Base-by-base conservation (phyloP, 2,888 invertebrate genomes). In the Seladonia tumulorum region DNA sequence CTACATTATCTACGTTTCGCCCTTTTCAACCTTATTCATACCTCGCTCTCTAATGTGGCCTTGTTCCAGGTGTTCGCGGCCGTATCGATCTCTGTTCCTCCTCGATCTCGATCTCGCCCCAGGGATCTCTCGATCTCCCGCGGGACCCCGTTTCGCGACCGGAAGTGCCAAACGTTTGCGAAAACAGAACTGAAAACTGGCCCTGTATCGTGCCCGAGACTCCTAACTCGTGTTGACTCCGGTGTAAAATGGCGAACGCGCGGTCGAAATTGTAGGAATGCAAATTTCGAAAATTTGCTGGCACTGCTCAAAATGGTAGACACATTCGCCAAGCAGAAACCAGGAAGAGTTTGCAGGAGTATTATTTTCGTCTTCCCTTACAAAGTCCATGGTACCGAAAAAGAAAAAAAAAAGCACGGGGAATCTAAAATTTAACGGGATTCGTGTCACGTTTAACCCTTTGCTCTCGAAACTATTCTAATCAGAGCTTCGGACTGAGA, bases 61-160 rank as follows among this genome's bases (percentile, higher is more conserved):
- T 88, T 88, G 76, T 79, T 88, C 86, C 86, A 88, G 88, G 82
- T 88, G 83, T 83, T 82, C 87, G 75, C 73, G 60, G 68, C 71
- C 84, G 78, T 29, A 29, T 63, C 63, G 63, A 63, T 63, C 63
- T 29, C 5, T 77, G 72, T 85, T 72, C 80, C 39, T 42, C 81
- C 70, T 81, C 53, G 22, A 12, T 10, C 70, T 81, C 53, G 22
- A 12, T 10, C 22, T 35, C 68, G 39, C 16, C 25, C 25, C 4
- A 16, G 16, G 16, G 29, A 29, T 29, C 63, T 29, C 63, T 25
- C 63, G 63, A 7, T 60, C 25, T 14, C 25, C 7, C 7, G 7
- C 18, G 7, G 22, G 10, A 29, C 66, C 66, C 66, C 35, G 66
- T 66, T 66, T 66, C 66, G 63, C 63, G 63, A 29, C 63, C 29